Evolutionary conservation across 2,888 invertebrate genomes (phyloP), one percentile per base, ranked within the genome.

Genomic region (Drosophila recens): DNA sequence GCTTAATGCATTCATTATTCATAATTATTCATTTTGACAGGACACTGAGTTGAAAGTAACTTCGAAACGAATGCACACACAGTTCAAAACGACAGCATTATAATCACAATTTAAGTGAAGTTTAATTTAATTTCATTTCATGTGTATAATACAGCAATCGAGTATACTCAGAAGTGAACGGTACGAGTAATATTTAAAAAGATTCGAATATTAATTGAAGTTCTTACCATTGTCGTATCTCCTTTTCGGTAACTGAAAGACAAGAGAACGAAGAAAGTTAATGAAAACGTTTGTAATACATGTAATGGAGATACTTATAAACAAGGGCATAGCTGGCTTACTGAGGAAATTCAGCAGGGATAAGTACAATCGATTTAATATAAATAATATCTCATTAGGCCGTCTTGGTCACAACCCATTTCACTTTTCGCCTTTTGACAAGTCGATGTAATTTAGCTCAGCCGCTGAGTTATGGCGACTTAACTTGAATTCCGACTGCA

Each of bases 171-270:
- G 34, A 36, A 49, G n/a, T 15, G n/a, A 45, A 30, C 9, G 17
- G 13, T 11, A 11, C 10, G 20, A 40, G 9, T 17, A 42, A 8
- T 8, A 58, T 30, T 8, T 8, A 6, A 56, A 13, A 11, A 4
- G 11, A 11, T 34, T 11, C 8, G 8, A 23, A 48, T 10, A 42
- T 13, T 20, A 30, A 52, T 27, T 40, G 36, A 9, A 49, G 6
- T 30, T 61, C 96, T 96, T 93, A 97, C 97, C 97, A 97, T 93
- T 97, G 96, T 90, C 97, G 94, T 88, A 97, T 97, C 93, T 97
- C 97, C 93, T 97, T 97, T 93, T 97, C 97, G 78, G 97, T 96
- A 94, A 97, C 97, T 97, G 96, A 80, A 96, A 96, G 93, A 53
- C 94, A 94, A 90, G 89, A 86, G 89, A 90, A 88, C 86, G 62